Evolutionary conservation across 2,113 vertebrate genomes (phyloP).

Genomic region (Micromys minutus): DNA sequence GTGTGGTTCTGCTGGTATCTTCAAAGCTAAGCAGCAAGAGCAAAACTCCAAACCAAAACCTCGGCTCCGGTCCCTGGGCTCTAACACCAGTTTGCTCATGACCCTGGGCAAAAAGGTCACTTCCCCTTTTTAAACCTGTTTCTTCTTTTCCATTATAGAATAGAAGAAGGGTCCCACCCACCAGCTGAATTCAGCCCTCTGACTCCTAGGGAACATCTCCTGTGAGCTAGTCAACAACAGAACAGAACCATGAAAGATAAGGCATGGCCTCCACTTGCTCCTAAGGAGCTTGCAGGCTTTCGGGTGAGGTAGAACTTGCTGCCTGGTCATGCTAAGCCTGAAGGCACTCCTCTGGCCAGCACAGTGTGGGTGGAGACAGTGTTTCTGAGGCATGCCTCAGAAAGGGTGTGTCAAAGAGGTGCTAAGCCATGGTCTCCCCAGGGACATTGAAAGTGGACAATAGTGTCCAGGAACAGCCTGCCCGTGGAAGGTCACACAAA

Average conservation of each 20-base stretch:
- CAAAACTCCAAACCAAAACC: neutral
- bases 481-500: accelerated
- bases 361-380: accelerated
- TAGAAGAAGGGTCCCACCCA: neutral
- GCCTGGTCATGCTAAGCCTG: neutral
- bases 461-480: neutral
- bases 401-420: neutral
- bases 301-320: neutral
- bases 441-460: neutral
- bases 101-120: neutral
- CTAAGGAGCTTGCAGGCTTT: neutral
- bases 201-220: neutral
- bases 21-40: neutral
- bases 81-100: neutral
- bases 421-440: neutral
- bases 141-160: constrained; percentile 7
- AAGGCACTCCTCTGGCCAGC: neutral
- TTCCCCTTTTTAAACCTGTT: neutral
- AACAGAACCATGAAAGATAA: constrained; percentile 9
- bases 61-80: neutral
- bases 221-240: neutral
- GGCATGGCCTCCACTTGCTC: neutral
- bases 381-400: neutral
- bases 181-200: neutral
- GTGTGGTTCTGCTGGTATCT: neutral